Percentiles rank a stretch among this genome's conserved stretches.
Conservation (phyloP, 2,113 vertebrate genomes). For the Diphyllodes magnificus region DNA sequence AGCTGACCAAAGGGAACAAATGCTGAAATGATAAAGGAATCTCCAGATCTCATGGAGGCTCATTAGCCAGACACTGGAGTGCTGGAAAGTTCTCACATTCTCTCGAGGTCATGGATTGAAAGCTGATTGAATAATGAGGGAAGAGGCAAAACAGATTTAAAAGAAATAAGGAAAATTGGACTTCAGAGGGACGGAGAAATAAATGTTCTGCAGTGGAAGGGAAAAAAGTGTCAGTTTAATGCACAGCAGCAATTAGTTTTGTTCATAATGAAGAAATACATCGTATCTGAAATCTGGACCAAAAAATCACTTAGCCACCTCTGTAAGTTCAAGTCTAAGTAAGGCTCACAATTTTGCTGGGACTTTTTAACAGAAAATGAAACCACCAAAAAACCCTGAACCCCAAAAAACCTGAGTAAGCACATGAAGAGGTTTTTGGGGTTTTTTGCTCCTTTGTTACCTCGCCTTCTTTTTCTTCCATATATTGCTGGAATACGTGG, state of each 20-base stretch:
- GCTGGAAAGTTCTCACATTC: not conserved
- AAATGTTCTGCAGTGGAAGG: not conserved
- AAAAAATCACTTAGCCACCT: not conserved
- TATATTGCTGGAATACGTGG: not conserved
- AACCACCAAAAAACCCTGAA: not conserved
- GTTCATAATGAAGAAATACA: not conserved
- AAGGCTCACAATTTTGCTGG: not conserved
- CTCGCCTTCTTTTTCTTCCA: not conserved
- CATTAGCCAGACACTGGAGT: not conserved
- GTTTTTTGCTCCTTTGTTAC: not conserved
- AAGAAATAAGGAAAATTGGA: not conserved
- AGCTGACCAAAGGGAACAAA: not conserved
- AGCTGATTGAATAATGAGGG: not conserved
- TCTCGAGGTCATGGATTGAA: not conserved
- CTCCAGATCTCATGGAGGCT: not conserved
- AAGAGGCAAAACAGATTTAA: not conserved
- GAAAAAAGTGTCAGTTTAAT: not conserved
- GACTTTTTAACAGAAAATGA: not conserved
- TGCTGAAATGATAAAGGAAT: not conserved
- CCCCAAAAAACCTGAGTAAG: not conserved
- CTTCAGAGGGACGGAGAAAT: not conserved
- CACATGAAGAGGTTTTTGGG: rapidly evolving
- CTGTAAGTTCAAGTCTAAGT: not conserved
- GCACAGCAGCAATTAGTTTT: not conserved
- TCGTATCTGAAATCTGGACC: not conserved